Conservation (phyloP, 2,113 vertebrate genomes). For the Megaceryle torquata region DNA sequence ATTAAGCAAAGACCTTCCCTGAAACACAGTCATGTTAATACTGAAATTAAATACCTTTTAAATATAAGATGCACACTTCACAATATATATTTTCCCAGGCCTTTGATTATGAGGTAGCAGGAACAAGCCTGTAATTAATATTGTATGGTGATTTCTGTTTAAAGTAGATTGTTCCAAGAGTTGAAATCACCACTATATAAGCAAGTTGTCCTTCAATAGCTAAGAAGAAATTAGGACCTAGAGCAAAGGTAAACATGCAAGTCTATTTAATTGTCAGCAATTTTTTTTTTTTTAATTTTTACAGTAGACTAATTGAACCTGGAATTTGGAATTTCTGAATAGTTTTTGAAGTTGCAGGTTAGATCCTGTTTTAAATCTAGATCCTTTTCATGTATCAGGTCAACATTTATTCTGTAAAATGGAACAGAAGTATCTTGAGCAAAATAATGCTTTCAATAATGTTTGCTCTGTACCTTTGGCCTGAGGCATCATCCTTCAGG, state of each 20-base stretch:
- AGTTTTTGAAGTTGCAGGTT: not conserved
- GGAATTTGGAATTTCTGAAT: not conserved
- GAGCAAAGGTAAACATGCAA: not conserved
- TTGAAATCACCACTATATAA: not conserved
- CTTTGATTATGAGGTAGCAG: constrained; percentile 17
- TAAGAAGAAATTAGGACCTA: not conserved
- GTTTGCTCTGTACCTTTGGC: not conserved
- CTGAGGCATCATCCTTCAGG: not conserved
- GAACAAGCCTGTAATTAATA: constrained; percentile 5
- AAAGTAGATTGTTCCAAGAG: not conserved
- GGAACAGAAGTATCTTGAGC: not conserved
- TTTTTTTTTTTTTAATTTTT: not conserved
- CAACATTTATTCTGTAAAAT: not conserved
- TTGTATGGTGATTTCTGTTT: not conserved
- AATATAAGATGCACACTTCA: not conserved
- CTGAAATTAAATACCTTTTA: constrained; percentile 24
- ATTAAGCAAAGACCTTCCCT: not conserved
- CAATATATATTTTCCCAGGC: not conserved
- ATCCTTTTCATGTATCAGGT: not conserved
- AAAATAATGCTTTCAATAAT: not conserved
- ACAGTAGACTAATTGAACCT: not conserved
- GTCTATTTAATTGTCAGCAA: not conserved
- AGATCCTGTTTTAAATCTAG: not conserved
- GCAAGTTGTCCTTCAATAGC: not conserved
- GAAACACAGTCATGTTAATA: not conserved